Base-by-base conservation (phyloP, 2,113 vertebrate genomes). In the Carassius auratus region DNA sequence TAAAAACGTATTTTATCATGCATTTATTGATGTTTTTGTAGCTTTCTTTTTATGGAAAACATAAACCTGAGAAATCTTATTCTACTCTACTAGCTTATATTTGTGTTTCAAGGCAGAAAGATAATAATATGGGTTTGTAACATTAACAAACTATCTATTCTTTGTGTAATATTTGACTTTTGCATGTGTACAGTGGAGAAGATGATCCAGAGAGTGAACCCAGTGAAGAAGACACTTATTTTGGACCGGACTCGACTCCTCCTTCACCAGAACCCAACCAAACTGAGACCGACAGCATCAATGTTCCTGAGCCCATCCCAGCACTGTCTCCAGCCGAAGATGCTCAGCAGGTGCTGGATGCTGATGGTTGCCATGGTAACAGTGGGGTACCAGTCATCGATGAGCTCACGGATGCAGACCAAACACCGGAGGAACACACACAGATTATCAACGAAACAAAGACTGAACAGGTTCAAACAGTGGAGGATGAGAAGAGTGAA, bases 221-320 rank as follows among this genome's bases (percentile, higher is more conserved):
- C 6, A 57, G 68, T 12, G 83, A 74, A 26, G 74, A 86, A 17
- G 86, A 87, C 68, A 87, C 74, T 59, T 85, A 84, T 83, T 87
- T 85, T 36, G 83, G 83, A 79, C 79, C 79, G 17, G 79, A 87
- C 61, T 7, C n/a, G 21, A 13, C 48, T 33, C 83, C 89, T 45
- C 83, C 86, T 9, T 69, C 52, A 8, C 36, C 68, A 5, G 33
- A 81, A 4, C 9, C 52, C 48, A 26, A 13, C 73, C 48, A 19
- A 15, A 17, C 8, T 17, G 86, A 89, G 42, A 14, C 21, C 38
- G 81, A 86, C 1, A 36, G 36, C 69, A 1, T 33, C 8, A 9
- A 4, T 19, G 7, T 57, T 19, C 68, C 23, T 50, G 12, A 0
- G 0, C 2, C 62, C 57, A 61, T 61, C 57, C 57, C 57, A 59